A percentile compares a stretch with the other conserved stretches of the same genome.
Conservation (phyloP, 2,113 vertebrate genomes). For the Gallinago paraguaiae region DNA sequence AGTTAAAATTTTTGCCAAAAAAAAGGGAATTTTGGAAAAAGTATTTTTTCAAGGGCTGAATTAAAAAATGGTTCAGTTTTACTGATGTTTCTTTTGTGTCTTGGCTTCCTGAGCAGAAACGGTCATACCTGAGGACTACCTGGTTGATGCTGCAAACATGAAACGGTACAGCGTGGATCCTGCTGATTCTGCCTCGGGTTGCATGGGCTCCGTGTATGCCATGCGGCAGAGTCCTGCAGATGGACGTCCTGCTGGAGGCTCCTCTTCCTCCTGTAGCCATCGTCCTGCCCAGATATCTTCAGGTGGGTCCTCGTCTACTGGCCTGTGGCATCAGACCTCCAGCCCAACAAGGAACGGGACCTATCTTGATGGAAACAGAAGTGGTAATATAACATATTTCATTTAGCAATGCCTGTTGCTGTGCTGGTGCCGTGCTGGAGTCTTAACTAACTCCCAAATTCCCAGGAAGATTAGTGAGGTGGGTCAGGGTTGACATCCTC, state of each 20-base stretch:
- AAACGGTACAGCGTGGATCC: slow-evolving; percentile 81
- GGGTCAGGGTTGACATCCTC: neutral
- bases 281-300: slow-evolving; percentile 69
- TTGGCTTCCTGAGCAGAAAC: slow-evolving; percentile 76
- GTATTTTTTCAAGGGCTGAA: neutral
- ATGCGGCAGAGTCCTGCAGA: slow-evolving; percentile 73
- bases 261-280: slow-evolving; percentile 69
- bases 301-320: slow-evolving; percentile 70
- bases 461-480: neutral
- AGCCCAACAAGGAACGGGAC: slow-evolving; percentile 77
- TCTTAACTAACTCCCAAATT: neutral
- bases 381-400: slow-evolving; percentile 77
- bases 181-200: slow-evolving; percentile 77
- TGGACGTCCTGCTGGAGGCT: slow-evolving; percentile 45
- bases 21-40: neutral
- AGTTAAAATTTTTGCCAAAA: neutral
- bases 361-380: slow-evolving; percentile 86
- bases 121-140: slow-evolving; percentile 80
- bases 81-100: slow-evolving; percentile 20
- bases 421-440: neutral
- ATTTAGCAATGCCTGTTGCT: neutral
- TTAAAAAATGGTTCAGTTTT: neutral
- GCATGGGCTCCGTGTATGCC: slow-evolving; percentile 75
- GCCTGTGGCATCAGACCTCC: slow-evolving; percentile 78
- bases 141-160: slow-evolving; percentile 74